These are phyloP conservation scores for Trichogramma dendrolimi DNA, from an alignment of 2,888 invertebrate species.

Conservation along the genomic window DNA sequence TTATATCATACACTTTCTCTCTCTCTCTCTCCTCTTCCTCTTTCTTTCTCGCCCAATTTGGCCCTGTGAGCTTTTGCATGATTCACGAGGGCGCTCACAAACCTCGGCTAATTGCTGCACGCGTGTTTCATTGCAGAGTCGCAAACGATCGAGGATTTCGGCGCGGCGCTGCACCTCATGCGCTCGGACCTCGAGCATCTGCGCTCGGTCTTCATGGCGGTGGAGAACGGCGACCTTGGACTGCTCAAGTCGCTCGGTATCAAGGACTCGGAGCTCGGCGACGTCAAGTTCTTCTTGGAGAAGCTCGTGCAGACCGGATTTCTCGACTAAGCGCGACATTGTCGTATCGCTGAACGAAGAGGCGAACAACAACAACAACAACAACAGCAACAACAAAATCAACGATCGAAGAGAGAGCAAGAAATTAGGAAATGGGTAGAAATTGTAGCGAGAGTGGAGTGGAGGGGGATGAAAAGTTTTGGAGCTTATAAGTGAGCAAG, in stretches of 20 bases:
- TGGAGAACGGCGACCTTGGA: constrained; percentile 89
- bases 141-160: constrained; percentile 92
- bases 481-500: no score
- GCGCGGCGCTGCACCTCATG: constrained; percentile 79
- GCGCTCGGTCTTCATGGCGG: constrained; percentile 91
- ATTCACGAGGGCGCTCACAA: no score
- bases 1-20: neutral
- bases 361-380: neutral
- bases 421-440: no score
- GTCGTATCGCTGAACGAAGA: neutral
- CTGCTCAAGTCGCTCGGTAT: constrained; percentile 91
- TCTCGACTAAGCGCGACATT: constrained; percentile 68
- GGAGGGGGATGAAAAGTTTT: no score
- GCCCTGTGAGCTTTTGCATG: no score
- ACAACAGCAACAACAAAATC: neutral
- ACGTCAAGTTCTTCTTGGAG: constrained; percentile 93
- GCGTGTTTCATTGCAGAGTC: constrained; percentile 64
- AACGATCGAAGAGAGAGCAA: neutral
- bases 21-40: no score
- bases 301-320: constrained; percentile 93
- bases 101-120: neutral
- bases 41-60: neutral
- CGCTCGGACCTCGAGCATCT: constrained; percentile 87
- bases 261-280: constrained; percentile 90
- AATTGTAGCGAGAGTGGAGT: no score